Percentiles rank a stretch among this genome's conserved stretches.
These are phyloP conservation scores for Hypercompe scribonia DNA, from an alignment of 2,888 invertebrate genomes.

Conservation along the genomic window DNA sequence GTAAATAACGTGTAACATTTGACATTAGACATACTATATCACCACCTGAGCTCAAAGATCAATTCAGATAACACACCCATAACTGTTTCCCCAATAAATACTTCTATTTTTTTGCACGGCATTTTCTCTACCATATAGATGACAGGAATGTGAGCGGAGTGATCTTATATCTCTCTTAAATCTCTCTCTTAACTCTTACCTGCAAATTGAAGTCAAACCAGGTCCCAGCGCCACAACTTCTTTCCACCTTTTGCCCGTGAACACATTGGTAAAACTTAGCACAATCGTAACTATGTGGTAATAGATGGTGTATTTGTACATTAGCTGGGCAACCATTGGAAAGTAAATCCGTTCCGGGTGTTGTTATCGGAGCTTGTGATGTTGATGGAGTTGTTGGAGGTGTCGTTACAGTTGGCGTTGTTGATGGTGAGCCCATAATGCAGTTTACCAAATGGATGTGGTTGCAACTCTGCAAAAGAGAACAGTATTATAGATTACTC, in stretches of 20 bases:
- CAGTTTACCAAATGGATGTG: background rate
- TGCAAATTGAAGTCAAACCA: constrained; percentile 61
- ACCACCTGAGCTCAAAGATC: too few relatives aligned
- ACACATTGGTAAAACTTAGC: constrained; percentile 66
- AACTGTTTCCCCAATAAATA: too few relatives aligned
- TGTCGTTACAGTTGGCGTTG: background rate
- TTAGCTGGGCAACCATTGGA: constrained; percentile 63
- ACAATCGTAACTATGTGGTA: constrained; percentile 67
- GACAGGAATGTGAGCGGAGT: too few relatives aligned
- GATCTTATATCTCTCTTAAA: too few relatives aligned
- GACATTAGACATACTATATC: too few relatives aligned
- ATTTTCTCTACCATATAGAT: too few relatives aligned
- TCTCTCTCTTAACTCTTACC: constrained; percentile 50
- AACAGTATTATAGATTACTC: too few relatives aligned
- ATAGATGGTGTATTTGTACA: constrained; percentile 46
- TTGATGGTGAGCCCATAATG: background rate
- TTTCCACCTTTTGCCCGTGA: constrained; percentile 56
- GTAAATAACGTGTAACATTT: too few relatives aligned
- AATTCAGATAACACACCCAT: too few relatives aligned
- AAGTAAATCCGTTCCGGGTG: constrained; percentile 31
- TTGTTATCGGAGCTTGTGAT: constrained; percentile 25
- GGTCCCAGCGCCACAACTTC: constrained; percentile 56
- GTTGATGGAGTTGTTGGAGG: too few relatives aligned
- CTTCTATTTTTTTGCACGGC: too few relatives aligned
- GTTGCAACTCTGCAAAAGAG: too few relatives aligned